These are phyloP conservation scores for Shargacucullia verbasci DNA, from an alignment of 2,888 invertebrate species.

Conservation along the genomic window DNA sequence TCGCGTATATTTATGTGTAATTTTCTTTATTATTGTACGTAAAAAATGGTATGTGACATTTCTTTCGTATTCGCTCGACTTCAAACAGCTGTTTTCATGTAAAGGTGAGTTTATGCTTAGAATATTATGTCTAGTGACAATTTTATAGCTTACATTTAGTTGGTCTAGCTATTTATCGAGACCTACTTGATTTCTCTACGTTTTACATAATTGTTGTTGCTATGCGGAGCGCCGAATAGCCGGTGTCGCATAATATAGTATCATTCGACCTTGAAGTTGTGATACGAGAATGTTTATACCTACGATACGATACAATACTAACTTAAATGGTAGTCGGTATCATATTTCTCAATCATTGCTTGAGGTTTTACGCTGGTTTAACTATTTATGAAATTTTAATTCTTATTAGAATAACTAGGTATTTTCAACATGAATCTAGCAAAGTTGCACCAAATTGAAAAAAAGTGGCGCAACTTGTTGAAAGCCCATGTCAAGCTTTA, in stretches of 20 bases:
- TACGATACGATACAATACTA: not conserved
- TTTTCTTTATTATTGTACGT: constrained; percentile 57
- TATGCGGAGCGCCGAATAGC: constrained; percentile 16
- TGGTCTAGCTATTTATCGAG: too few species aligned
- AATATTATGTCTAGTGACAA: not conserved
- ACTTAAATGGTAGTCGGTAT: too few species aligned
- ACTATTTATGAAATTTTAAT: too few species aligned
- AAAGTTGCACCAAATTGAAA: too few species aligned
- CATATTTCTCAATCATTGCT: too few species aligned
- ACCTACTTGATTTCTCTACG: not conserved
- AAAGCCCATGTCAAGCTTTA: not conserved
- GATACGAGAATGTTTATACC: constrained; percentile 14
- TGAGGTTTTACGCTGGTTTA: too few species aligned
- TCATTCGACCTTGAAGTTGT: constrained; percentile 63
- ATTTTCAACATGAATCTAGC: too few species aligned
- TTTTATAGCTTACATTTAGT: not conserved
- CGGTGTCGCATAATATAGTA: constrained; percentile 60
- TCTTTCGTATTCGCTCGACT: constrained; percentile 56
- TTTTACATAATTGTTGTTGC: constrained; percentile 11
- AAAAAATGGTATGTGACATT: constrained; percentile 66
- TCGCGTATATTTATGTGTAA: constrained; percentile 27
- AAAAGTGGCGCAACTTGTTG: too few species aligned
- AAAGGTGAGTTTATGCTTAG: constrained; percentile 69
- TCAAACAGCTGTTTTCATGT: constrained; percentile 80
- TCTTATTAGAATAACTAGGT: too few species aligned